Evolutionary conservation across 2,113 vertebrate species (phyloP).

Genomic region (Syngnathus scovelli): DNA sequence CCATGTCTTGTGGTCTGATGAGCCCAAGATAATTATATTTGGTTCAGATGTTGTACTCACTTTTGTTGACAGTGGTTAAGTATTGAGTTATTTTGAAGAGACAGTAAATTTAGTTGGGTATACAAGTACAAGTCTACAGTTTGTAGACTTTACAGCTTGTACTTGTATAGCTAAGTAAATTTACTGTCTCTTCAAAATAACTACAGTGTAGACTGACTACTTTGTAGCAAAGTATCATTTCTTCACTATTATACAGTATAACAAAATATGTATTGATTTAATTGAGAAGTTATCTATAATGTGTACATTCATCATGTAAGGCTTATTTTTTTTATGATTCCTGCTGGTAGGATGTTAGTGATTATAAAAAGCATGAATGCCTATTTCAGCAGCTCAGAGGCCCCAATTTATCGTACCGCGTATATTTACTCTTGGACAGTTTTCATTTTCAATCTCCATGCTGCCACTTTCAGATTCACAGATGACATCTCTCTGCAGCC

Average conservation of each 20-base stretch:
- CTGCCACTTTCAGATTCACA: constrained; percentile 34
- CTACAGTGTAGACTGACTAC: not conserved
- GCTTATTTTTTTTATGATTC: no score
- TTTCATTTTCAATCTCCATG: constrained; percentile 16
- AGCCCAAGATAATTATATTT: not conserved
- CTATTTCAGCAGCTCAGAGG: not conserved
- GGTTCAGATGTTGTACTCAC: no score
- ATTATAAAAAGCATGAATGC: not conserved
- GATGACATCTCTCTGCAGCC: constrained; percentile 3
- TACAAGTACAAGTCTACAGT: no score
- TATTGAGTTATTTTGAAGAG: no score
- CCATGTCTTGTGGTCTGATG: not conserved
- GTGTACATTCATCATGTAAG: no score
- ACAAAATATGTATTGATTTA: not conserved
- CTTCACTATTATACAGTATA: not conserved
- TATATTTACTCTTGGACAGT: constrained; percentile 32
- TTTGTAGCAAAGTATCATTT: not conserved
- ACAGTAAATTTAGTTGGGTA: no score
- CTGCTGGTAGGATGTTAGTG: not conserved
- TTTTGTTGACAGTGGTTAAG: no score
- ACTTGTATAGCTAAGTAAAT: no score
- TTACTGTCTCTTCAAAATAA: no score
- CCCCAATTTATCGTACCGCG: constrained; percentile 4
- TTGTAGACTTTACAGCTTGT: no score
- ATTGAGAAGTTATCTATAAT: no score